Base-by-base conservation (phyloP, 2,113 vertebrate species). In the Pimephales promelas region DNA sequence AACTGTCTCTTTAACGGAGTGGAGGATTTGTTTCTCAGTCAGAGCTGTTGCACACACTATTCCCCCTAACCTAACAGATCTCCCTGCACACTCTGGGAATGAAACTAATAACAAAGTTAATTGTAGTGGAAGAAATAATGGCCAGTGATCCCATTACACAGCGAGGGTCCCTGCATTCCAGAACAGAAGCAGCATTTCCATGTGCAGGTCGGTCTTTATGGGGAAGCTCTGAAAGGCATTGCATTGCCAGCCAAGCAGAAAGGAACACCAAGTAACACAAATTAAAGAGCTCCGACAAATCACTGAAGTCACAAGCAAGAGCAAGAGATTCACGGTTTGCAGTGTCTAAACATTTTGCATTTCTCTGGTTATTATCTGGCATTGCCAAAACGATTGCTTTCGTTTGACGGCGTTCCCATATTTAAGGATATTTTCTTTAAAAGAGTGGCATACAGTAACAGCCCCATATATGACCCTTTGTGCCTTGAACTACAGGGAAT, bases 111-210 rank as follows among this genome's bases (percentile, higher is more conserved):
- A 74, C 26, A 74, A 74, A 66, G 24, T 52, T 49, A 31, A 74
- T 10, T 52, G 71, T 49, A 52, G 26, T 49, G 71, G 71, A 74
- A 26, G 28, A 13, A 83, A 31, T 86, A 62, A 81, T 34, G 79
- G 56, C 57, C 74, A 85, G 26, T 85, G 52, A 83, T 86, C 86
- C 82, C 84, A 86, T 88, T 83, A 86, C 59, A 88, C 89, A 88
- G 79, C 61, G 52, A 59, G 82, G 86, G 79, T 49, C 31, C 40
- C 79, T 76, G 72, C 75, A 86, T 84, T 77, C 82, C 86, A 75
- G 75, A 62, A 82, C 74, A 82, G 47, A 76, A 70, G 59, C 81
- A 45, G 31, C 20, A 72, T 75, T 82, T 77, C 62, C 28, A 79
- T 8, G 59, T 14, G 54, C 70, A 57, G 31, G 57, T 40, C 76